phyloP scores from a whole-genome alignment of 2,888 invertebrate species.

The Beris chalybata region DNA sequence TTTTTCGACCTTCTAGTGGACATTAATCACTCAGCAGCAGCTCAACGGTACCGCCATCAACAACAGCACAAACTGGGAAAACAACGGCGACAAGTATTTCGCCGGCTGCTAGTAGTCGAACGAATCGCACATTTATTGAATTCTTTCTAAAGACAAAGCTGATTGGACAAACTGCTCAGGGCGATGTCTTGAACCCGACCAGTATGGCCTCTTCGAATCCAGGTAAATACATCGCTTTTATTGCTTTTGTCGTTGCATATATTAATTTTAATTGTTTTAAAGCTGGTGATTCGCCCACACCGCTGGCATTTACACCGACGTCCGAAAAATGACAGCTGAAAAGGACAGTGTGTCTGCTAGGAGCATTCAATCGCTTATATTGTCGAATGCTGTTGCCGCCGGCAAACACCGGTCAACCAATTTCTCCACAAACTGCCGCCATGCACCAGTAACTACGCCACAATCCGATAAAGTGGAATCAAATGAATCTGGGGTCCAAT shows the following conservation, averaged over 20 bases:
- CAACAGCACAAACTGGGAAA: conserved; percentile 40
- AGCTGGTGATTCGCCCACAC: conserved; percentile 66
- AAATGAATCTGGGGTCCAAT: conserved; percentile 34
- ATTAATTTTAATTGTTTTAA: no score
- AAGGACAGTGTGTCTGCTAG: conserved; percentile 67
- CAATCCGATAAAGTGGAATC: conserved; percentile 38
- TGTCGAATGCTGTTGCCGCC: conserved; percentile 46
- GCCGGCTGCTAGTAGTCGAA: conserved; percentile 59
- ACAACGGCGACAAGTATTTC: conserved; percentile 65
- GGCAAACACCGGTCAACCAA: conserved; percentile 40
- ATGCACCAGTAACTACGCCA: conserved; percentile 41
- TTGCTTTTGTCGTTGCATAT: no score
- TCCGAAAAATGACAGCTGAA: conserved; percentile 94
- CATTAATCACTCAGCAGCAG: background rate
- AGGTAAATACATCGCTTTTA: background rate
- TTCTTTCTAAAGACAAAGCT: conserved; percentile 52
- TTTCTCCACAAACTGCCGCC: conserved; percentile 26
- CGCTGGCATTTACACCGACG: conserved; percentile 89
- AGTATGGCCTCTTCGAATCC: conserved; percentile 1
- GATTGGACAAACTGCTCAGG: conserved; percentile 22
- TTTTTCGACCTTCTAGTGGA: background rate
- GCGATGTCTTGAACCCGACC: background rate
- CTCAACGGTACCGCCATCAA: background rate
- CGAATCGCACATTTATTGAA: conserved; percentile 65
- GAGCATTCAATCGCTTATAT: conserved; percentile 30